Evolutionary conservation across 1,140 invertebrate genomes (phyloP), one percentile per base, ranked within the genome.

Genomic region (Calosoma granatense): DNA sequence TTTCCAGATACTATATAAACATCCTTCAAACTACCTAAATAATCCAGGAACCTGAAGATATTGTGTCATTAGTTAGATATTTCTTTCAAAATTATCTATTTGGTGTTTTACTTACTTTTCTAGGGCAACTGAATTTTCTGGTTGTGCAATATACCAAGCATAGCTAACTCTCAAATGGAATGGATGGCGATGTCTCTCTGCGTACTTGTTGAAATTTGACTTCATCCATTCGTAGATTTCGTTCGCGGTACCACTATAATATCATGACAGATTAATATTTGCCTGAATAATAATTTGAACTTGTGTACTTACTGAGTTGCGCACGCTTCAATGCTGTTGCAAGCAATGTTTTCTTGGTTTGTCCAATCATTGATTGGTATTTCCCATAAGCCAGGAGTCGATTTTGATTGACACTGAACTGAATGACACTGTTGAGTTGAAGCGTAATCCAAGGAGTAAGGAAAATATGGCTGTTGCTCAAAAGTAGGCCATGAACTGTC

Each of bases 371-470:
- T 67, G 76, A 87, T 83, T 1, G 85, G 84, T 23, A 78, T 67
- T 0, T 80, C 74, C 84, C 84, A 85, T 1, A 80, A 63, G 3
- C 78, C 79, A 11, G 81, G 77, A 47, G 80, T 76, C 0, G 81
- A 76, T 2, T 79, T 78, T 20, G 69, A 75, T 1, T 85, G 86
- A 66, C 85, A 87, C 0, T 76, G 75, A 1, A 74, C 73, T 26
- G 84, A 77, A 53, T 71, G 68, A 62, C 85, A 87, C 52, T 85
- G 81, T 67, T 84, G 81, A 55, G 65, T 72, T 2, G 75, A 77
- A 2, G 63, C 60, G 63, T 80, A 87, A 63, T 88, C 80, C 55
- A 87, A 67, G 1, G 84, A 87, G 64, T 87, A 88, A 0, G 86
- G 86, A 39, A 59, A 64, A 12, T 78, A 74, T 9, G 76, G 80